These are phyloP conservation scores for Quiscalus mexicanus DNA, from an alignment of 2,113 vertebrate genomes.

Conservation along the genomic window DNA sequence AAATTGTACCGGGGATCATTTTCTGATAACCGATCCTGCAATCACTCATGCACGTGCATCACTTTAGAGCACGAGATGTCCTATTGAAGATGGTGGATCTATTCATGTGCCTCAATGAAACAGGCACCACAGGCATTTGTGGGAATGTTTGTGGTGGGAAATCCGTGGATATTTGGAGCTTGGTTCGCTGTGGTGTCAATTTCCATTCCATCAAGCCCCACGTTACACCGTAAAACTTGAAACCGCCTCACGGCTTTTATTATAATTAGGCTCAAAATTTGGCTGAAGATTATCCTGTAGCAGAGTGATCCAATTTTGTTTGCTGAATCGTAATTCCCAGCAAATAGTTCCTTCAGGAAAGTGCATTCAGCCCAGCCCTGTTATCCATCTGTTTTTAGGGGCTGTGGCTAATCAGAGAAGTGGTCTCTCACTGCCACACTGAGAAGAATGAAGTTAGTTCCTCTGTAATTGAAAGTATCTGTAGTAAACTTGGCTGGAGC, in stretches of 20 bases:
- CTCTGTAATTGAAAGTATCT: conserved; percentile 73
- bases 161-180: neutral
- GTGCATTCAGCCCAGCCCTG: neutral
- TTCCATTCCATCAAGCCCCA: neutral
- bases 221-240: neutral
- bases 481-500: conserved; percentile 80
- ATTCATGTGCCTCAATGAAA: conserved; percentile 17
- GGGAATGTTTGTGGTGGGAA: conserved; percentile 5
- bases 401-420: conserved; percentile 64
- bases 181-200: neutral
- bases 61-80: neutral
- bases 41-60: conserved; percentile 41
- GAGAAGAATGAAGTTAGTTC: conserved; percentile 61
- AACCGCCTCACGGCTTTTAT: neutral
- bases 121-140: neutral
- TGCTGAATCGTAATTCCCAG: neutral
- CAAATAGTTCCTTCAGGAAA: conserved; percentile 12
- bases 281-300: neutral
- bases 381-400: conserved; percentile 35
- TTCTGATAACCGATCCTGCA: conserved; percentile 57
- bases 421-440: conserved; percentile 22
- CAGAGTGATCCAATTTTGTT: conserved; percentile 17
- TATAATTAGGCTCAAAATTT: neutral
- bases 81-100: neutral
- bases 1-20: conserved; percentile 40